These are phyloP conservation scores for Harpagus bidentatus DNA, from an alignment of 2,113 vertebrate species.

Conservation along the genomic window DNA sequence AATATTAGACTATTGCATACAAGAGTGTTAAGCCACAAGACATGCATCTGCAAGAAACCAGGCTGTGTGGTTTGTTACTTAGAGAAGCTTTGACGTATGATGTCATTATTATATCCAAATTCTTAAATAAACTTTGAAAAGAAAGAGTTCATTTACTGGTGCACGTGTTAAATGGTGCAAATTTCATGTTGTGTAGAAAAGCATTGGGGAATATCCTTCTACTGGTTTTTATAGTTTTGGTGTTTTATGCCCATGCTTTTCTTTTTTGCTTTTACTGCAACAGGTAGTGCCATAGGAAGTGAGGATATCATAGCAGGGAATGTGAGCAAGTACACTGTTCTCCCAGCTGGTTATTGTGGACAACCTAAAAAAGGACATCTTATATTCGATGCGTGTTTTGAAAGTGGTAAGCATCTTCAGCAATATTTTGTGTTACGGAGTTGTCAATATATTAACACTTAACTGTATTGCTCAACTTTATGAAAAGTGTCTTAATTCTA, in stretches of 20 bases:
- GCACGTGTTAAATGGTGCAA: neutral
- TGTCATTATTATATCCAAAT: neutral
- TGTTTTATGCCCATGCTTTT: neutral
- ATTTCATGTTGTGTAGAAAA: neutral
- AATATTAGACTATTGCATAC: neutral
- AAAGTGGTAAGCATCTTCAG: slow-evolving; percentile 87
- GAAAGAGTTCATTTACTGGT: neutral
- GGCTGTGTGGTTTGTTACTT: neutral
- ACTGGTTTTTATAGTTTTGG: neutral
- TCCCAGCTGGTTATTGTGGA: slow-evolving; percentile 84
- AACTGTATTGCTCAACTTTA: neutral
- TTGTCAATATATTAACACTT: neutral
- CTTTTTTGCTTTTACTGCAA: neutral
- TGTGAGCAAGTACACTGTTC: slow-evolving; percentile 85
- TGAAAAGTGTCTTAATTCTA: neutral
- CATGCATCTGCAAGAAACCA: neutral
- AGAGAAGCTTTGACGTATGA: neutral
- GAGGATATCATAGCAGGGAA: slow-evolving; percentile 92
- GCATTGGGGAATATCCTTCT: neutral
- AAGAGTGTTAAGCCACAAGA: neutral
- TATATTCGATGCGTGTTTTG: slow-evolving; percentile 96
- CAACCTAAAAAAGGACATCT: slow-evolving; percentile 88
- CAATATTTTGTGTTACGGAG: neutral
- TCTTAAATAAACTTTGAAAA: neutral
- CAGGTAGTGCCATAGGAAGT: slow-evolving; percentile 82